A percentile compares a stretch with the other conserved stretches of the same genome.
Conservation (phyloP, 2,113 vertebrate genomes). For the Leiothrix lutea region DNA sequence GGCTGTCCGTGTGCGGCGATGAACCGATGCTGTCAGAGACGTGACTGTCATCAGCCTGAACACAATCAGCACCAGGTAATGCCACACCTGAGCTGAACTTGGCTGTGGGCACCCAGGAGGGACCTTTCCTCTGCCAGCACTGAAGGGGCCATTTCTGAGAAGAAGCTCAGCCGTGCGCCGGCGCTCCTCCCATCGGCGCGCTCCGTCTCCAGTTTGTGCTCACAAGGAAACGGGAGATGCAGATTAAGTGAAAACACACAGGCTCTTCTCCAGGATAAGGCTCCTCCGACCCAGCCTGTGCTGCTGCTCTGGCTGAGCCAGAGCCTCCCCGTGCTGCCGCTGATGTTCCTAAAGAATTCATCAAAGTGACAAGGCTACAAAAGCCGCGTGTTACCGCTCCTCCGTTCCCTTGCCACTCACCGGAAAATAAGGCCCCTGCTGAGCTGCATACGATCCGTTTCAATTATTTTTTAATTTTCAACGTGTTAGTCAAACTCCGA, state of each 20-base stretch:
- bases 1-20: fast-evolving
- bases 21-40: fast-evolving
- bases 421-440: conserved; percentile 30
- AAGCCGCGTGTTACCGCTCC: not conserved
- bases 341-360: not conserved
- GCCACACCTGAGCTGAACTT: not conserved
- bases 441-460: conserved; percentile 39
- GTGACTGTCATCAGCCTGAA: fast-evolving
- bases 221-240: not conserved
- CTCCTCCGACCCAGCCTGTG: not conserved
- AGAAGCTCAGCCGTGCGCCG: fast-evolving
- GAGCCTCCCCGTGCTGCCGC: not conserved
- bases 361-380: conserved; percentile 58
- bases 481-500: not conserved
- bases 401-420: conserved; percentile 14
- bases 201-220: not conserved
- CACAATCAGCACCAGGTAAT: fast-evolving
- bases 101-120: not conserved
- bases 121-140: not conserved
- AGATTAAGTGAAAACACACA: not conserved
- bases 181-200: fast-evolving
- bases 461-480: conserved; percentile 57
- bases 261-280: not conserved
- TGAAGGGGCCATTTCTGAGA: fast-evolving
- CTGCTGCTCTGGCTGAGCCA: not conserved